These are phyloP conservation scores for Athalia circularis DNA, from an alignment of 2,888 invertebrate genomes.

Conservation along the genomic window DNA sequence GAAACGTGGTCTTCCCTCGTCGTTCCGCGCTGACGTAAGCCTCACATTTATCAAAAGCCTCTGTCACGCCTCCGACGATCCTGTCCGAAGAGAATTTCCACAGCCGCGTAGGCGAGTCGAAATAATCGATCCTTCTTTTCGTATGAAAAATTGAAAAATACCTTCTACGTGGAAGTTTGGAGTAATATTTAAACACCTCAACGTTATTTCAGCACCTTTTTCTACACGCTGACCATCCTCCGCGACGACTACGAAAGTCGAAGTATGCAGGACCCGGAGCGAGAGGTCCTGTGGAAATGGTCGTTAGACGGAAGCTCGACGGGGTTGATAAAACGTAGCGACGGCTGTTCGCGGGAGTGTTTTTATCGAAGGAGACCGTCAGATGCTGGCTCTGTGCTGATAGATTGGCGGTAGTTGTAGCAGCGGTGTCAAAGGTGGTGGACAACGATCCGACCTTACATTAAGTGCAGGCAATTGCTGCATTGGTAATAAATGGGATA, in stretches of 20 bases:
- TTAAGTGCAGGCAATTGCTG: conserved; percentile 69
- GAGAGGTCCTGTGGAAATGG: not conserved
- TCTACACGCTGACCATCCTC: conserved; percentile 23
- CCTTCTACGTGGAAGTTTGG: not conserved
- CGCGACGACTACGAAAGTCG: not conserved
- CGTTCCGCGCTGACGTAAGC: too few species aligned
- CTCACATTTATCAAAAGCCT: too few species aligned
- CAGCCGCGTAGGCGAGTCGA: too few species aligned
- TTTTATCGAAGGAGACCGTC: conserved; percentile 58
- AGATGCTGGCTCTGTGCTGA: conserved; percentile 73
- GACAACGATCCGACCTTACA: conserved; percentile 62
- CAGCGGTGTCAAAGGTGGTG: conserved; percentile 67
- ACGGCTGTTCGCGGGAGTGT: conserved; percentile 56
- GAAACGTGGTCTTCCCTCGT: too few species aligned
- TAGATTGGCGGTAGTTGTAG: conserved; percentile 69
- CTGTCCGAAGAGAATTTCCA: too few species aligned
- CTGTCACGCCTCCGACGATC: too few species aligned
- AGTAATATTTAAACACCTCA: conserved; percentile 1
- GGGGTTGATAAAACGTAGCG: conserved; percentile 57
- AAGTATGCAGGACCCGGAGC: conserved; percentile 16
- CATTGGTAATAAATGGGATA: conserved; percentile 76
- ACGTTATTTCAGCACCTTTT: conserved; percentile 25
- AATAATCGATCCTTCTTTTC: too few species aligned
- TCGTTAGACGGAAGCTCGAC: conserved; percentile 62
- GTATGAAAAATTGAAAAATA: not conserved